Percentiles rank a stretch among this genome's conserved stretches.
Evolutionary conservation across 2,888 invertebrate species (phyloP).

Genomic region (Pedicia rivosa): DNA sequence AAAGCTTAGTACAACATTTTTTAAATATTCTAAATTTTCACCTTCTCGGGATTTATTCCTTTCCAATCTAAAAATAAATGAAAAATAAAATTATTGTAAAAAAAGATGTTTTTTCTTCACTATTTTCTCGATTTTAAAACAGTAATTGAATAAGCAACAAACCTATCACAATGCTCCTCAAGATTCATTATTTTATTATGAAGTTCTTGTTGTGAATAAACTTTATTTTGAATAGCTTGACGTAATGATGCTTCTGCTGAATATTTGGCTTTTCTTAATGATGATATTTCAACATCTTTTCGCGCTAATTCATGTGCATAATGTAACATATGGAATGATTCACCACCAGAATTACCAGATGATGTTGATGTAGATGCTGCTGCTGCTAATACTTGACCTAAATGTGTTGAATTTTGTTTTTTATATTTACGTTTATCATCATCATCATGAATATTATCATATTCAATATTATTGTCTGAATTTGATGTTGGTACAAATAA

Average conservation of each 20-base stretch:
- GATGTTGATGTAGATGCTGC: constrained; percentile 12
- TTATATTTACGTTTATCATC: background rate
- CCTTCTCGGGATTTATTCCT: constrained; percentile 66
- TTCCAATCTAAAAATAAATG: constrained; percentile 35
- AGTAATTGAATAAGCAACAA: background rate
- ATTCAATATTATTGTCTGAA: background rate
- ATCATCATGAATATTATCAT: background rate
- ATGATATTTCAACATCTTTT: constrained; percentile 60
- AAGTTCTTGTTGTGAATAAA: constrained; percentile 36
- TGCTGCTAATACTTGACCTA: constrained; percentile 11
- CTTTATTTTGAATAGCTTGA: constrained; percentile 38
- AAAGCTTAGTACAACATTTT: constrained; percentile 77
- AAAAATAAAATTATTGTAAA: background rate
- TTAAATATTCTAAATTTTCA: constrained; percentile 77
- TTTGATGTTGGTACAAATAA: constrained; percentile 26
- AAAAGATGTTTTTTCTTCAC: no score
- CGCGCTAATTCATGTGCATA: constrained; percentile 70
- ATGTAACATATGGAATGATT: constrained; percentile 55
- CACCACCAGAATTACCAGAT: constrained; percentile 23
- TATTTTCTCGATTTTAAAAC: background rate
- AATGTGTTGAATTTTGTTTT: constrained; percentile 6
- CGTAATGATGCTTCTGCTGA: constrained; percentile 38
- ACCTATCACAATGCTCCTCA: constrained; percentile 50
- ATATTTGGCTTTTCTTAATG: constrained; percentile 54
- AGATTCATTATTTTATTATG: constrained; percentile 33